Conservation (phyloP, 2,113 vertebrate genomes). For the Balaenoptera acutorostrata region DNA sequence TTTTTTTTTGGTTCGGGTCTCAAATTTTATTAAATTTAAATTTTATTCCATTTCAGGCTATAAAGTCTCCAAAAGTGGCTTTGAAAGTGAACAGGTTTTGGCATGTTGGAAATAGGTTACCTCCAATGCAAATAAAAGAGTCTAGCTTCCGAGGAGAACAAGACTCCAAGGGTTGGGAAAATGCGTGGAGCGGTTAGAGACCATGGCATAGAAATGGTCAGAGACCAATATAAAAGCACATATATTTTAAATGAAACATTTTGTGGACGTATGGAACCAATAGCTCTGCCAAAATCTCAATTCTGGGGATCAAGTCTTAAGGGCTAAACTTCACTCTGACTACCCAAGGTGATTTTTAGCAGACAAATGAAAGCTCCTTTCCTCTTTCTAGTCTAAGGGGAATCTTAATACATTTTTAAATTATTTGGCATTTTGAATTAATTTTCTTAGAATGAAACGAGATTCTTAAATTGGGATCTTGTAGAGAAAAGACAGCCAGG, state of each 20-base stretch:
- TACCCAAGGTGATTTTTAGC: slow-evolving; percentile 68
- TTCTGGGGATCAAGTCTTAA: slow-evolving; percentile 69
- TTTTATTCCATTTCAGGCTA: slow-evolving; percentile 73
- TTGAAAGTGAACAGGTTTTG: slow-evolving; percentile 66
- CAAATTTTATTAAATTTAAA: slow-evolving; percentile 75
- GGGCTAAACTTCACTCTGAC: slow-evolving; percentile 64
- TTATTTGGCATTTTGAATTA: slow-evolving; percentile 76
- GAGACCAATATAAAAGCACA: slow-evolving; percentile 70
- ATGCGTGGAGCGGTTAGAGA: slow-evolving; percentile 48
- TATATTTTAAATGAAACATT: slow-evolving; percentile 73
- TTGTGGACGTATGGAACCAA: slow-evolving; percentile 68
- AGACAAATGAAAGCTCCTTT: slow-evolving; percentile 73
- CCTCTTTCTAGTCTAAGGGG: slow-evolving; percentile 67
- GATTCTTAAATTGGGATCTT: slow-evolving; percentile 81
- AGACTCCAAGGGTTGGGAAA: slow-evolving; percentile 66
- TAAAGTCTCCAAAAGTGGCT: slow-evolving; percentile 64
- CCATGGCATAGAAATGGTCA: slow-evolving; percentile 46
- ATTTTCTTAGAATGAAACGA: slow-evolving; percentile 78
- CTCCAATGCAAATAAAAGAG: slow-evolving; percentile 73
- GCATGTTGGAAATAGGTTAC: slow-evolving; percentile 66
- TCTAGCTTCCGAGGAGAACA: slow-evolving; percentile 65
- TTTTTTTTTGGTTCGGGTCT: slow-evolving; percentile 54
- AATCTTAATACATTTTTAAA: slow-evolving; percentile 71
- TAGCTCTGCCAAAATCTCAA: slow-evolving; percentile 66
- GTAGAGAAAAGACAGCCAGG: slow-evolving; percentile 79